These are phyloP conservation scores for Cathartes aura DNA, from an alignment of 2,113 vertebrate species.

Conservation along the genomic window DNA sequence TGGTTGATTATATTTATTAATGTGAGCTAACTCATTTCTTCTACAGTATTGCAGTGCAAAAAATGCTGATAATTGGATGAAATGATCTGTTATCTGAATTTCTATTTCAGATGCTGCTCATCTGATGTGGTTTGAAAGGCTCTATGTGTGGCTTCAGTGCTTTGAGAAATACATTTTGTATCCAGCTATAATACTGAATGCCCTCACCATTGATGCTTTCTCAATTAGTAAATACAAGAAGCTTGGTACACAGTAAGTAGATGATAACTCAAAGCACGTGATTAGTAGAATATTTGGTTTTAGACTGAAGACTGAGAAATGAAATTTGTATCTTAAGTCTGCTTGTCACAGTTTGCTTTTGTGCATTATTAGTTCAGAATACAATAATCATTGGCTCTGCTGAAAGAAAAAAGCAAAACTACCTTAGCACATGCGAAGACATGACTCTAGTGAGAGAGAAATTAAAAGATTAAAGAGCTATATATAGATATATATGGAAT, in stretches of 20 bases:
- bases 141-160: slow-evolving; percentile 93
- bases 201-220: slow-evolving; percentile 94
- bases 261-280: not conserved
- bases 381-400: not conserved
- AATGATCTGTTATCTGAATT: not conserved
- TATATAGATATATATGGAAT: slow-evolving; percentile 10
- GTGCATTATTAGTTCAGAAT: not conserved
- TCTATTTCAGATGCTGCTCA: slow-evolving; percentile 88
- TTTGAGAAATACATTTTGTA: slow-evolving; percentile 97
- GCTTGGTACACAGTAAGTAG: slow-evolving; percentile 93
- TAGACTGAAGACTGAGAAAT: not conserved
- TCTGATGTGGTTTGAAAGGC: slow-evolving; percentile 98
- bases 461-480: slow-evolving; percentile 35
- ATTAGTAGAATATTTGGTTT: not conserved
- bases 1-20: not conserved
- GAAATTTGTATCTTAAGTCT: not conserved
- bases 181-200: slow-evolving; percentile 93
- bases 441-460: not conserved
- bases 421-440: not conserved
- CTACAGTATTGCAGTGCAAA: not conserved
- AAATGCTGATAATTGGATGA: not conserved
- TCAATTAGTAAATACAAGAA: slow-evolving; percentile 91
- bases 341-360: not conserved
- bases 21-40: not conserved
- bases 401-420: not conserved